Base-by-base conservation (phyloP, 2,888 invertebrate genomes). In the Machimus rusticus region DNA sequence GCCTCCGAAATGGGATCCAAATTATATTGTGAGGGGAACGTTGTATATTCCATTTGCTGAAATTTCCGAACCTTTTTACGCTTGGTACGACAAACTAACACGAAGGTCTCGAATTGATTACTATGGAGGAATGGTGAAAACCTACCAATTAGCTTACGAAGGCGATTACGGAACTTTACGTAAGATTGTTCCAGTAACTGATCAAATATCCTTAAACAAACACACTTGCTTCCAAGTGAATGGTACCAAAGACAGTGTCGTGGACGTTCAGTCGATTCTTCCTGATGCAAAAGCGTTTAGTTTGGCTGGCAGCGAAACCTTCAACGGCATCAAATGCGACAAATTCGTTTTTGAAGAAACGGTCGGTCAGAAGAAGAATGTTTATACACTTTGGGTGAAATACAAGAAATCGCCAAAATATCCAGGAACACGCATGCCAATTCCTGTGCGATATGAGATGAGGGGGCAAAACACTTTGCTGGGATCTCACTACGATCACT, bases 401-500 rank as follows among this genome's bases (percentile, higher is more conserved):
- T 96, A 95, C 90, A 95, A 94, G 94, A 96, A 94, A 91, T 94
- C 94, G 0, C 91, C 94, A 2, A 92, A 93, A 85, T 92, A 93
- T 90, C 91, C 92, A 2, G 90, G 91, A 3, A 90, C 92, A 2
- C 90, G 92, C 8, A 91, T 95, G 88, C 95, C 97, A 9, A 95
- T 97, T 76, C 97, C 96, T 0, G 94, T 96, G 74, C 94, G 95
- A 88, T 99, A 98, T 92, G 98, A 98, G 93, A 99, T 99, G 99
- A 95, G 95, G 91, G 99, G 99, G 0, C 99, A 95, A 92, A 98
- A 99, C 92, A 95, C 96, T 0, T 93, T 99, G 0, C 93, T 99
- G n/a, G 98, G 98, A 0, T 98, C 98, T 0, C 99, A 99, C 92
- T 99, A 97, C 91, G 99, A 99, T 92, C 98, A 98, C 92, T 99